Percentiles rank a stretch among this genome's conserved stretches.
Evolutionary conservation across 2,797 vertebrate species (phyloP).

Genomic region (Hyperoplus immaculatus): DNA sequence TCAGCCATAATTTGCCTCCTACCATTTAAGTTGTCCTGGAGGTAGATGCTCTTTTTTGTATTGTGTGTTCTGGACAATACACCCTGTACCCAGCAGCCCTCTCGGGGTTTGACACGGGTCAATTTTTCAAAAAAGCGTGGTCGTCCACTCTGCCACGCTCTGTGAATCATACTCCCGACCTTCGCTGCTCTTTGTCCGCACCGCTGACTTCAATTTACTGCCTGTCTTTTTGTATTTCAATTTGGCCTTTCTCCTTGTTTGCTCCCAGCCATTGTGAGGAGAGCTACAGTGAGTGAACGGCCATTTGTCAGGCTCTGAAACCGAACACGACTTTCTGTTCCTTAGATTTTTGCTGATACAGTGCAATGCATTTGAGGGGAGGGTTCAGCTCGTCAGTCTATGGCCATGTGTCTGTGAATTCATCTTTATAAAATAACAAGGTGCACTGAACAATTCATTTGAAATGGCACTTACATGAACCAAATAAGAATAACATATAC

Average conservation of each 20-base stretch:
- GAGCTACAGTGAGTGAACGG: slow-evolving; percentile 23
- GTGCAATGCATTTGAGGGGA: slow-evolving; percentile 25
- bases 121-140: slow-evolving; percentile 39
- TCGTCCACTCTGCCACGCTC: slow-evolving; percentile 41
- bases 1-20: slow-evolving; percentile 6
- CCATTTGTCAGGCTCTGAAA: slow-evolving; percentile 6
- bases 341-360: slow-evolving; percentile 19
- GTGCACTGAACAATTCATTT: too few species aligned
- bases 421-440: too few species aligned
- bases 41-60: slow-evolving; percentile 20
- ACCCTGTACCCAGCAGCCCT: slow-evolving; percentile 3
- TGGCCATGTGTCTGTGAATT: not conserved
- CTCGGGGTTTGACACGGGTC: slow-evolving; percentile 24
- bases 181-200: slow-evolving; percentile 46
- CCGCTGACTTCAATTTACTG: slow-evolving; percentile 16
- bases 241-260: slow-evolving; percentile 31
- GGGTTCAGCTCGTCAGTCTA: not conserved
- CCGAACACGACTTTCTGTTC: slow-evolving; percentile 54
- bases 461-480: too few species aligned
- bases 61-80: slow-evolving; percentile 16
- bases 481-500: too few species aligned
- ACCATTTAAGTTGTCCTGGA: not conserved
- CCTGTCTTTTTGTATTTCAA: slow-evolving; percentile 29
- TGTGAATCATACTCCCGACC: slow-evolving; percentile 42
- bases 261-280: slow-evolving; percentile 24